Base-by-base conservation (phyloP, 2,888 invertebrate genomes). In the Bugulina stolonifera region DNA sequence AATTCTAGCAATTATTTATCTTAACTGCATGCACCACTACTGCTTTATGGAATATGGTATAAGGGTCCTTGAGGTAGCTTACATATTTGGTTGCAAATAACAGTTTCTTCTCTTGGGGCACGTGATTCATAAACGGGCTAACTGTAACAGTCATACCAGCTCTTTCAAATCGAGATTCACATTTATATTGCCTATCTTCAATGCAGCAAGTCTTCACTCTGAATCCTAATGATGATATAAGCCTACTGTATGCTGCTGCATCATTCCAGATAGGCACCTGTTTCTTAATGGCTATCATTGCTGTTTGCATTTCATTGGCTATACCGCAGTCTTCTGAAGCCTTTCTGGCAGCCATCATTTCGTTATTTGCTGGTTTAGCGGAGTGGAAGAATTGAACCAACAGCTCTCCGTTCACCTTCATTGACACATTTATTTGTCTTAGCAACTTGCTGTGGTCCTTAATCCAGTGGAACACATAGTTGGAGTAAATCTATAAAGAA, bases 381-480 rank as follows among this genome's bases (percentile, higher is more conserved):
- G 70, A 70, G 23, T 70, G 70, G 25, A 70, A 70, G 70, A 70
- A 70, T 29, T 70, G 70, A 1, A 54, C n/a, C 18, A 70, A 14
- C 5, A 70, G 52, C 3, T 70, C 70, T 25, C 43, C 52, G 32
- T 54, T 32, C 3, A n/a, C 23, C n/a, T 43, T n/a, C 52, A 70
- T 43, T 5, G 27, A 5, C 23, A 35, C 23, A 18, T 43, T 54
- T 3, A 70, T 54, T n/a, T 52, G 22, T 22, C 27, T 29, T 18
- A 35, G 23, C 43, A 70, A 32, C 25, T 43, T 43, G 52, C 29
- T n/a, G 52, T 70, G 70, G 29, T 70, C 70, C 32, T 70, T 70
- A 18, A 70, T 70, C 70, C 70, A 70, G 52, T 70, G 70, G 43
- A 70, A 29, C 14, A 54, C 70, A 52, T 70, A 70, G 70, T 70